Evolutionary conservation across 2,113 vertebrate genomes (phyloP), one percentile per base, ranked within the genome.

Genomic region (Muscicapa adusta): DNA sequence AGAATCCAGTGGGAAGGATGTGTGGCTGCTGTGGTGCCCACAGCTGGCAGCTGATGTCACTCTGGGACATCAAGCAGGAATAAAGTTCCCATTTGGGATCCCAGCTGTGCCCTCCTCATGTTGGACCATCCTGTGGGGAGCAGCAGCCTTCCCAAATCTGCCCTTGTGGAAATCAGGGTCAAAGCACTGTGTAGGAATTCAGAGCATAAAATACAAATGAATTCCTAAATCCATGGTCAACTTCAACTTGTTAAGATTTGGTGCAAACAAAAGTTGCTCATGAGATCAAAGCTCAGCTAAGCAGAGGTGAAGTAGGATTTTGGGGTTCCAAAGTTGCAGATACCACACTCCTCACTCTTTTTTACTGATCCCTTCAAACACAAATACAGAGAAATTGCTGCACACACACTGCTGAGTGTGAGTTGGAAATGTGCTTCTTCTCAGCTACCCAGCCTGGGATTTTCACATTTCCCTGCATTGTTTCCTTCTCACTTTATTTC

Each of bases 81-180:
- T 33, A 2, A 31, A 61, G 10, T 9, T 19, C 18, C 34, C 43
- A 0, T 42, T 8, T 78, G 73, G 22, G 68, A 51, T 81, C n/a
- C 0, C 10, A 38, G 9, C 2, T 77, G 25, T 17, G 1, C 14
- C 5, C 8, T 29, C 6, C 36, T 60, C 0, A 0, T 2, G 1
- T 7, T 75, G 81, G 36, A 53, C 26, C 19, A 18, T 60, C 31
- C 61, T 36, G 4, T 6, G 6, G 9, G 57, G 61, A 29, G 5
- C 13, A 60, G 25, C 34, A 85, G 12, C 62, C 8, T 33, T 61
- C 34, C 63, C 1, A 3, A 29, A 14, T 15, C 29, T 47, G 34
- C 34, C 47, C 38, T 19, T 33, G 24, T 65, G 48, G 36, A 60
- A 72, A 76, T 6, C 0, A 0, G 40, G 9, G 10, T 85, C 48